Evolutionary conservation across 2,888 invertebrate species (phyloP), one percentile per base, ranked within the genome.

Genomic region (Leptinotarsa rubiginosa): DNA sequence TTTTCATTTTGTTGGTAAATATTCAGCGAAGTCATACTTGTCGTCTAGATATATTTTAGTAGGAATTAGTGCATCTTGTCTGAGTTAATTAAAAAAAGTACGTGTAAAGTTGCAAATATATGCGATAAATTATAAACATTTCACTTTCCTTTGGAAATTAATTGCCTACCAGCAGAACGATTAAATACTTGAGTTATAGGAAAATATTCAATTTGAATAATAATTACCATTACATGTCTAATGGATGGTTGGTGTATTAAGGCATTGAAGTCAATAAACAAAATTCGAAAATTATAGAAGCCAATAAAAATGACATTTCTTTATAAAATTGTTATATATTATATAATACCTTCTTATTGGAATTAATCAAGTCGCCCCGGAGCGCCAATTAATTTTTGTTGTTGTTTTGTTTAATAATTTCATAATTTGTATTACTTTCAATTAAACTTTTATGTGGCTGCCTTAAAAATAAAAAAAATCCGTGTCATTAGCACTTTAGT

Each of bases 81-180:
- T 10, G 25, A n/a, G 31, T 62, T 56, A 22, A 56, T 56, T 56
- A 20, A 13, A 62, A 62, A 22, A 62, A n/a, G 1, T 16, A 59
- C 16, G 2, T 20, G 4, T 7, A 31, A 62, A n/a, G n/a, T 31
- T 31, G 31, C 31, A 31, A 62, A 62, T 62, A 62, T 62, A 62
- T 62, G 62, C 41, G 1, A 10, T n/a, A 12, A 62, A 41, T n/a
- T 62, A 31, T n/a, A 3, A 41, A 16, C 25, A 18, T 62, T 62
- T 31, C 62, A 41, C 62, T 62, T 62, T 62, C 62, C 1, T 12
- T 12, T 10, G n/a, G 3, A n/a, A 16, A 62, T n/a, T 62, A 31
- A 62, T 62, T 62, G 62, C 41, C 62, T 62, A 62, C 62, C 62
- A 62, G 62, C 62, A 62, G 62, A 62, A 41, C 62, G 7, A 62